Evolutionary conservation across 2,888 invertebrate species (phyloP), one percentile per base, ranked within the genome.

Genomic region (Pelosia muscerda): DNA sequence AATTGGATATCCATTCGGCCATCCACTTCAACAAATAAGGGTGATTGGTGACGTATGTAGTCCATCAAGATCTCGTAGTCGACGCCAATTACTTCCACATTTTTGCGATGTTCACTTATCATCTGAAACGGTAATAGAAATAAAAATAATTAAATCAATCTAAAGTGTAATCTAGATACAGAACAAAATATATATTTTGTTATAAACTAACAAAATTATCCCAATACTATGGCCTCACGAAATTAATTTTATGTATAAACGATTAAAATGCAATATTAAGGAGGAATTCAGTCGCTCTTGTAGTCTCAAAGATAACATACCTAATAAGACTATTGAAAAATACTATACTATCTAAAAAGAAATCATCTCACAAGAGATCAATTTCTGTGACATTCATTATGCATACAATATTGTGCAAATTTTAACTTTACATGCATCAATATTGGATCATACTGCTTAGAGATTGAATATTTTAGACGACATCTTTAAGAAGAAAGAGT

Each of bases 61-160:
- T 85, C 72, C 83, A 90, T 88, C 4, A 95, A 69, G 2, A 93
- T 69, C 15, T 88, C 90, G 65, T 90, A 90, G 75, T 95, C 95
- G 0, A 92, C 77, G 0, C 93, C 94, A 0, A 93, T 69, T 0
- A 90, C 86, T 72, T 90, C 86, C 2, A 91, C 86, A 72, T 94
- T 91, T 13, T 78, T 77, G 0, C 94, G 88, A 73, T 95, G 92
- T 19, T 93, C 82, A 66, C 93, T 86, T 67, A 95, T 85, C 92
- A 94, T 92, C 94, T 95, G 90, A 31, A 87, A 89, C 23, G n/a
- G 15, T 23, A n/a, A 9, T 15, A 57, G 28, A 28, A 28, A n/a
- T 26, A 10, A 31, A 6, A 57, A 10, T 19, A 28, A 57, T 1
- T 3, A 11, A 23, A 22, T 13, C 11, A 54, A 23, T 23, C 5